Evolutionary conservation across 2,113 vertebrate genomes (phyloP), one percentile per base, ranked within the genome.

Genomic region (Paradisaea rubra): DNA sequence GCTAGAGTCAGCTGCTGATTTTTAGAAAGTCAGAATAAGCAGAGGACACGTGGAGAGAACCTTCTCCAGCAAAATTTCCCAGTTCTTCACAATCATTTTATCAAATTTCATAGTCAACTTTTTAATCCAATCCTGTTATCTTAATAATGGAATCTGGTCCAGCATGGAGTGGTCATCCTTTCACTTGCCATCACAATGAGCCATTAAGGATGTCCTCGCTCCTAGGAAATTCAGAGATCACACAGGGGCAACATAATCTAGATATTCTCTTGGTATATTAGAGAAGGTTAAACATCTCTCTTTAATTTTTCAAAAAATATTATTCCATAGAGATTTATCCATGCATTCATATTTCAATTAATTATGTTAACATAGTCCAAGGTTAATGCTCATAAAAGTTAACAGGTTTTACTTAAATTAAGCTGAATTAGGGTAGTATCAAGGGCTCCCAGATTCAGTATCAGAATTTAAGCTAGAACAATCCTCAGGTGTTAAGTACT

Each of bases 321-420:
- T 54, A 59, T 70, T 85, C 74, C 21, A 5, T 11, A 25, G 39
- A 80, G 42, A 28, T 59, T 85, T 87, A 77, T 31, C 22, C 37
- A 44, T 35, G 33, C 15, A 73, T 86, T 94, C 47, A n/a, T 59
- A 59, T 86, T 94, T 92, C 70, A 94, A 88, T 89, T 96, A 96
- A 78, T 69, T 89, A 61, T 76, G 49, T 65, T 96, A 94, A 77
- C 28, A 77, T 54, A 92, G 61, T 37, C n/a, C 84, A 89, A 92
- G 53, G 33, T 80, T 92, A 91, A 91, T 89, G 33, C 21, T 66
- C 74, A 89, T 59, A 76, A 69, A 71, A 33, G 25, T 71, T 79
- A 91, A 65, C 53, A 94, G 23, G 28, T 94, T 91, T 81, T 82
- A 76, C n/a, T 57, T 72, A 87, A 91, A 93, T 89, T 92, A 91